Evolutionary conservation across 2,113 vertebrate genomes (phyloP).

Genomic region (Gymnorhina tibicen): DNA sequence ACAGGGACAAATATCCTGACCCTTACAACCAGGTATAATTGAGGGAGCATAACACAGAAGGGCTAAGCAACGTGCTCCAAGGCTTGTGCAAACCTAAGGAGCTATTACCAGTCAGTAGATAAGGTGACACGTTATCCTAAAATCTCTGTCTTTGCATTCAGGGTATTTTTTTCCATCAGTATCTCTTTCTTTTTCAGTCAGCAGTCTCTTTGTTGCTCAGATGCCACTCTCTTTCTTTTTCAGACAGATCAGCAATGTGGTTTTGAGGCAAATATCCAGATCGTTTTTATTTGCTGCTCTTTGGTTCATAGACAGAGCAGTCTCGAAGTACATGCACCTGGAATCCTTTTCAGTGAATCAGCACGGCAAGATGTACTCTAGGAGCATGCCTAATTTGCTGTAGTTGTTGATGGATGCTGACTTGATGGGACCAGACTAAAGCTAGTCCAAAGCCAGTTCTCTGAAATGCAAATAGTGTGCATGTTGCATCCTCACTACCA

Average conservation of each 20-base stretch:
- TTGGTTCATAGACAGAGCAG: background rate
- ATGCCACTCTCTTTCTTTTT: background rate
- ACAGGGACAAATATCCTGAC: background rate
- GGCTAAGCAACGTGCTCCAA: background rate
- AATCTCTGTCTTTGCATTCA: background rate
- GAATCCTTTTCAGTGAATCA: background rate
- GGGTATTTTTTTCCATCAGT: background rate
- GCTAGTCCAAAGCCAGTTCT: background rate
- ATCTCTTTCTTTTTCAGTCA: background rate
- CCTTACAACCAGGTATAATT: background rate
- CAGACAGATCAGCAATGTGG: background rate
- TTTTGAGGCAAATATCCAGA: slow-evolving; percentile 7
- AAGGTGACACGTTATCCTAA: background rate
- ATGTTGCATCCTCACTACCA: background rate
- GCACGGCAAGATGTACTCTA: background rate
- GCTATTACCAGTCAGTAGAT: background rate
- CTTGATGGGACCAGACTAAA: background rate
- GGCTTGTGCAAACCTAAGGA: background rate
- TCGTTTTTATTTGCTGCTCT: background rate
- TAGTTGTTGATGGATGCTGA: background rate
- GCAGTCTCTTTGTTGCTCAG: background rate
- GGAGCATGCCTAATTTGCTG: background rate
- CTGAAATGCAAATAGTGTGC: slow-evolving; percentile 7
- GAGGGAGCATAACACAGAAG: background rate
- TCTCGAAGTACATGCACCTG: background rate